phyloP scores from a whole-genome alignment of 2,797 vertebrate genomes.

The Mormyrus proboscirostris region DNA sequence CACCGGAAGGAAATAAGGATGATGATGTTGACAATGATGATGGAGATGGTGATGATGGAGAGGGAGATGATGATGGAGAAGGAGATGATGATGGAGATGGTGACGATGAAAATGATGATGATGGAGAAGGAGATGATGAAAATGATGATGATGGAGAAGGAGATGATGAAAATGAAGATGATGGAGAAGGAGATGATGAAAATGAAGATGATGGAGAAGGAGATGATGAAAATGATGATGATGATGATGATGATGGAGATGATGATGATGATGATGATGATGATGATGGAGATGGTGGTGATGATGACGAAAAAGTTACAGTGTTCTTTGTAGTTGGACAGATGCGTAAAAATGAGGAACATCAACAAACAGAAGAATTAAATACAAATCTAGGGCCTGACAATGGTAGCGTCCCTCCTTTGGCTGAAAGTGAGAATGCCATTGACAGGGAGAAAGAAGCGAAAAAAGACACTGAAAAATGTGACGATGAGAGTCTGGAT shows the following conservation, averaged over 20 bases:
- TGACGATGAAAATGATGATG: background rate
- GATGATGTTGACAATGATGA: background rate
- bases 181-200: conserved; percentile 8
- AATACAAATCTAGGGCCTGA: conserved; percentile 19
- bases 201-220: background rate
- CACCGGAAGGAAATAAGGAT: background rate
- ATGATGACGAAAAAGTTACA: conserved; percentile 32
- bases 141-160: conserved; percentile 5
- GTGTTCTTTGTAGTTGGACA: conserved; percentile 61
- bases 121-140: background rate
- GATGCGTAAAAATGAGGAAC: conserved; percentile 34
- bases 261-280: background rate
- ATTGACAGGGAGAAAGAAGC: background rate
- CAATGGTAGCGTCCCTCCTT: background rate
- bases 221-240: background rate
- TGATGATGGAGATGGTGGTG: background rate
- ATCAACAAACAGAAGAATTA: conserved; percentile 28
- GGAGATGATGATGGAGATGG: background rate
- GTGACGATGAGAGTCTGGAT: conserved; percentile 18
- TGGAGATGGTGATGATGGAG: background rate
- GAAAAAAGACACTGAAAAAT: conserved; percentile 8
- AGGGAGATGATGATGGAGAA: background rate
- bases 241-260: background rate
- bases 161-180: background rate
- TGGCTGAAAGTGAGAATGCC: conserved; percentile 23